Conservation (phyloP, 2,797 vertebrate species). For the Catamblyrhynchus diadema region DNA sequence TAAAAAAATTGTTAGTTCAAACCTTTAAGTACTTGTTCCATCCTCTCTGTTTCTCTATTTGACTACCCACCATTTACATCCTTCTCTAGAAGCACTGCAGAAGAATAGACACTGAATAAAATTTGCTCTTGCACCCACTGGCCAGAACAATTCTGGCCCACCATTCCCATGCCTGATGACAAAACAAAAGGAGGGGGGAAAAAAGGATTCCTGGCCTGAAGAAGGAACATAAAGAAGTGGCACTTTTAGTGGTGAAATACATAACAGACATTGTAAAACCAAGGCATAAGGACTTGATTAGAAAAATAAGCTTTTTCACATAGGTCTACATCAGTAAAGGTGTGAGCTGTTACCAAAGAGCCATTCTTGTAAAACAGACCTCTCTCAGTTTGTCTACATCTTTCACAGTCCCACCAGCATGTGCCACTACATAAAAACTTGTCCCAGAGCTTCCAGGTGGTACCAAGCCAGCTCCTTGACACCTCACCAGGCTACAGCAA, state of each 20-base stretch:
- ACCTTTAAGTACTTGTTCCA: neutral
- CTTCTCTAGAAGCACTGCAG: neutral
- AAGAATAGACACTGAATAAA: neutral
- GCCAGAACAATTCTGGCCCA: neutral
- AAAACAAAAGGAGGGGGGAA: neutral
- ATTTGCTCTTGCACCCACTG: neutral
- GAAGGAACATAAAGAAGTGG: neutral
- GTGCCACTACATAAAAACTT: neutral
- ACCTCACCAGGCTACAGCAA: neutral
- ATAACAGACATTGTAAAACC: neutral
- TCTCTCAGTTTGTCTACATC: neutral
- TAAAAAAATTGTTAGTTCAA: neutral
- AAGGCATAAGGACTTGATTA: neutral
- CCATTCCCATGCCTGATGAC: neutral
- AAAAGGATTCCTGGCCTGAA: neutral
- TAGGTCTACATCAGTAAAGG: neutral
- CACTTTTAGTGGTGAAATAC: neutral
- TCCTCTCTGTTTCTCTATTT: conserved; percentile 8
- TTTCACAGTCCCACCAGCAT: neutral
- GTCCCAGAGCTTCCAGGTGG: neutral
- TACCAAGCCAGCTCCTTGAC: neutral
- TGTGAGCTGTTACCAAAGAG: neutral
- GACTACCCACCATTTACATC: neutral
- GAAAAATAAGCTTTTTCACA: neutral
- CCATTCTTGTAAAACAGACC: neutral